Conservation (phyloP, 2,888 invertebrate species). For the Perdita meconis region DNA sequence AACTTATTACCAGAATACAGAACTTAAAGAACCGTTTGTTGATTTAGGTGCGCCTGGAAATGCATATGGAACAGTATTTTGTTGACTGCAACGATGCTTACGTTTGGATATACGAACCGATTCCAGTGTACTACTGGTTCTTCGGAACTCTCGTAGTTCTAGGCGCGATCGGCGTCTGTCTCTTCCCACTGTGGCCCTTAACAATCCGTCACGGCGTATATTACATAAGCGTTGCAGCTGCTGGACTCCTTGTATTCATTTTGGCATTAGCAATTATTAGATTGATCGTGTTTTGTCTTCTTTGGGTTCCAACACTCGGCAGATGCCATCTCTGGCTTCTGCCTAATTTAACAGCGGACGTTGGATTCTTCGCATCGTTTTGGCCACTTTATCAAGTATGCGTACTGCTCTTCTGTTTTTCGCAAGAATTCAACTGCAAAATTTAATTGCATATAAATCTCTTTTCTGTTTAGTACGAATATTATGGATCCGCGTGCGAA, state of each 20-base stretch:
- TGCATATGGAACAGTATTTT: constrained; percentile 98
- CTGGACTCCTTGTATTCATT: constrained; percentile 97
- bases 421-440: too few species aligned
- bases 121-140: constrained; percentile 97
- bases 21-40: constrained; percentile 25
- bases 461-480: constrained; percentile 88
- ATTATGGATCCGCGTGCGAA: constrained; percentile 87
- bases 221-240: constrained; percentile 97
- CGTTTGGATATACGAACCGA: constrained; percentile 99
- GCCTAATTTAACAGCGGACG: constrained; percentile 99
- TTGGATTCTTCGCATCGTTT: constrained; percentile 99
- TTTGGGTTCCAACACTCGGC: constrained; percentile 95
- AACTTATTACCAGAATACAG: too few species aligned
- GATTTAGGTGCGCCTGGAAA: constrained; percentile 92
- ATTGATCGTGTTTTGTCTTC: constrained; percentile 94
- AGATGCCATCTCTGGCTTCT: constrained; percentile 98
- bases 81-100: constrained; percentile 97
- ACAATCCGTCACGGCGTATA: constrained; percentile 96
- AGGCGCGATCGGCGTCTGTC: constrained; percentile 97
- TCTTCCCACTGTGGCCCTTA: constrained; percentile 99
- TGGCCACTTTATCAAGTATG: constrained; percentile 96
- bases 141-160: constrained; percentile 95
- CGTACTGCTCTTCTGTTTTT: not conserved
- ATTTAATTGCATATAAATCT: too few species aligned
- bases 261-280: constrained; percentile 95